Evolutionary conservation across 2,888 invertebrate species (phyloP).

Genomic region (Neoascia interrupta): DNA sequence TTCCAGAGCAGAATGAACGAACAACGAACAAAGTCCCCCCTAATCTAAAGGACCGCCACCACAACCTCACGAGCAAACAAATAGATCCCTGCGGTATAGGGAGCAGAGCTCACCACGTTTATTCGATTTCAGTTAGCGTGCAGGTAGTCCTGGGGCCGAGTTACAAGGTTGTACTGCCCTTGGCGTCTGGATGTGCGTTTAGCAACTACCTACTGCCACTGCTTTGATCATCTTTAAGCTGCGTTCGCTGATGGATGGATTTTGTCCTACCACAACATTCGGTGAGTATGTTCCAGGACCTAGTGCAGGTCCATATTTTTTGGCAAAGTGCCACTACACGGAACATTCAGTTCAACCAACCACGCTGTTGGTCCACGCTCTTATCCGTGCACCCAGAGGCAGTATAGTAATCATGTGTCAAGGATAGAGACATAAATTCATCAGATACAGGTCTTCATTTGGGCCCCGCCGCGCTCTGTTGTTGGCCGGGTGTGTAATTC

Average conservation of each 20-base stretch:
- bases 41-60: conserved; percentile 4
- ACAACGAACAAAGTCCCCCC: no score
- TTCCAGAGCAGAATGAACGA: no score
- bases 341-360: conserved; percentile 37
- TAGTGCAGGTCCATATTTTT: conserved; percentile 16
- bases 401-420: conserved; percentile 64
- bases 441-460: conserved; percentile 61
- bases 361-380: conserved; percentile 60
- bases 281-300: conserved; percentile 12
- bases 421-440: conserved; percentile 64
- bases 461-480: conserved; percentile 15
- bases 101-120: not conserved
- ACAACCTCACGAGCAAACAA: conserved; percentile 2
- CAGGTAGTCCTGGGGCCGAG: not conserved
- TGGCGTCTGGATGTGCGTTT: not conserved
- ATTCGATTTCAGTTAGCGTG: no score
- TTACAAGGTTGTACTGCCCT: not conserved
- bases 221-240: conserved; percentile 57
- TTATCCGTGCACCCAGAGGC: conserved; percentile 47
- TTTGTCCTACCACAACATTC: no score
- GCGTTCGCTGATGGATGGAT: conserved; percentile 49
- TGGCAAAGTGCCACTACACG: conserved; percentile 47
- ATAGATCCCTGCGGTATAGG: conserved; percentile 1
- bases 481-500: conserved; percentile 45
- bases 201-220: conserved; percentile 1